Conservation (phyloP, 2,113 vertebrate genomes). For the Lethenteron camtschaticum region DNA sequence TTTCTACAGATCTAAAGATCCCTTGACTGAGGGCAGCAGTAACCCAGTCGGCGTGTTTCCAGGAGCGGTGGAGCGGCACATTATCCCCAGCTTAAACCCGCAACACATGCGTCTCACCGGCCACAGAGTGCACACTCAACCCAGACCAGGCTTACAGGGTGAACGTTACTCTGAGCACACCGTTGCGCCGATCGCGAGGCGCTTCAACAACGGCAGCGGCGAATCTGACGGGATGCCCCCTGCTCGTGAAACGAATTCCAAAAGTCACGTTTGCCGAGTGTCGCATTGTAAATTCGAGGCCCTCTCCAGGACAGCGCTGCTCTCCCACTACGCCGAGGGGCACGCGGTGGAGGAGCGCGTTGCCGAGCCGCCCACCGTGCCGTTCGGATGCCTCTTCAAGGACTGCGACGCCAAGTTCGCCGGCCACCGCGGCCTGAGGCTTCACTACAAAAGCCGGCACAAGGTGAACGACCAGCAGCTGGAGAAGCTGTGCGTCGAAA, state of each 20-base stretch:
- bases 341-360: background rate
- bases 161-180: background rate
- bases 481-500: constrained; percentile 1
- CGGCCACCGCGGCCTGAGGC: background rate
- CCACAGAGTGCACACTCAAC: background rate
- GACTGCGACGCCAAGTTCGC: background rate
- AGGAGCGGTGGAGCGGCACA: background rate
- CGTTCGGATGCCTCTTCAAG: constrained; percentile 1
- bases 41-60: background rate
- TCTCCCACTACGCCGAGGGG: background rate
- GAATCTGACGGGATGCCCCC: too few species aligned
- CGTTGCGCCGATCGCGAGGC: background rate
- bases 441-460: constrained; percentile 2
- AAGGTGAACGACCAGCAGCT: background rate
- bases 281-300: background rate
- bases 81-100: background rate
- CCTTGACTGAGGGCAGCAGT: background rate
- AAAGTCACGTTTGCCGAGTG: background rate
- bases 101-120: background rate
- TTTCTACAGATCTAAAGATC: background rate
- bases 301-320: background rate
- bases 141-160: background rate
- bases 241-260: background rate
- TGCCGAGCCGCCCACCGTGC: background rate
- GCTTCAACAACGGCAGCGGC: background rate